Percentiles rank a stretch among this genome's conserved stretches.
These are phyloP conservation scores for Puma concolor DNA, from an alignment of 2,113 vertebrate genomes.

Conservation along the genomic window DNA sequence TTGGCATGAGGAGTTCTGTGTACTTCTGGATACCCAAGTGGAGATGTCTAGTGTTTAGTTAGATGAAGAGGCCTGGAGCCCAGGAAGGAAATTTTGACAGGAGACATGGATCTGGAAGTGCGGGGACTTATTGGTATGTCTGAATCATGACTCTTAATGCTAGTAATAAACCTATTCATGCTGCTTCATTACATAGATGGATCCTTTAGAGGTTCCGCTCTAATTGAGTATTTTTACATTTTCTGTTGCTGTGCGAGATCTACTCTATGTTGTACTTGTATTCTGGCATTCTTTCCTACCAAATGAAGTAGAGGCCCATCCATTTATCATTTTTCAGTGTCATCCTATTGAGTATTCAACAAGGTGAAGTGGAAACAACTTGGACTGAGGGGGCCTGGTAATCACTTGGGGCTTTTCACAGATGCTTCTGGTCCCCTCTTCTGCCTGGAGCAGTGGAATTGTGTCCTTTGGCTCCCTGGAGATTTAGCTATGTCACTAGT, in stretches of 20 bases:
- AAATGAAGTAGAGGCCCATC: not conserved
- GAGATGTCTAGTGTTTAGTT: not conserved
- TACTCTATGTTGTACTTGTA: not conserved
- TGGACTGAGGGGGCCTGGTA: not conserved
- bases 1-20: not conserved
- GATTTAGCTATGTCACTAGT: not conserved
- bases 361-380: not conserved
- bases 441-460: not conserved
- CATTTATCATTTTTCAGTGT: not conserved
- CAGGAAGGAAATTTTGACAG: not conserved
- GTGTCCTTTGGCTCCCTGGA: fast-evolving
- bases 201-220: not conserved
- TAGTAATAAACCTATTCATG: not conserved
- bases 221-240: not conserved
- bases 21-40: not conserved
- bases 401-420: not conserved
- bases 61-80: not conserved
- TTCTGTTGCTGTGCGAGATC: not conserved
- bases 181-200: not conserved
- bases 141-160: not conserved
- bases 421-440: not conserved
- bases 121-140: not conserved
- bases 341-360: not conserved
- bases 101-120: not conserved
- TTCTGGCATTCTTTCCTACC: not conserved